Percentiles rank a stretch among this genome's conserved stretches.
Conservation (phyloP, 1,140 invertebrate species). For the Scaptomyza graminum region DNA sequence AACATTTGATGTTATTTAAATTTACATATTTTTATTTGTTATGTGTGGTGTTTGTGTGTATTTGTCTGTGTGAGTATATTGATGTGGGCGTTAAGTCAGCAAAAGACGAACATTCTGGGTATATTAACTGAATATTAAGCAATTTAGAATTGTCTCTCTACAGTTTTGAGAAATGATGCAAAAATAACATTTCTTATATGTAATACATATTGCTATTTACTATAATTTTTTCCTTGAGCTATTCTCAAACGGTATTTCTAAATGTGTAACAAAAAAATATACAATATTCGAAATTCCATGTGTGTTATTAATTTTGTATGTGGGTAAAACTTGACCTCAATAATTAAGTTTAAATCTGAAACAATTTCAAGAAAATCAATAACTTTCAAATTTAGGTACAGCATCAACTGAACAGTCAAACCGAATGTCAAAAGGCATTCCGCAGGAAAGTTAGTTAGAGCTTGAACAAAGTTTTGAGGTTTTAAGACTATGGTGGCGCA, state of each 20-base stretch:
- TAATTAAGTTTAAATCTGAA: not conserved
- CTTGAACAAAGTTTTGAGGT: not conserved
- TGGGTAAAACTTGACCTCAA: not conserved
- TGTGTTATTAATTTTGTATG: not conserved
- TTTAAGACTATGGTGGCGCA: not conserved
- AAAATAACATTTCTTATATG: conserved; percentile 11
- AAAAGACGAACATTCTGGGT: not conserved
- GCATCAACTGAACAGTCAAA: not conserved
- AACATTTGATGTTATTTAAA: not conserved
- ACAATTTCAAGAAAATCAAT: not conserved
- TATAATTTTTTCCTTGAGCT: conserved; percentile 15
- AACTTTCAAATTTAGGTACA: not conserved
- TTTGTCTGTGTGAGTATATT: not conserved
- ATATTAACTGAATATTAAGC: conserved; percentile 32
- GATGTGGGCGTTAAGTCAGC: conserved; percentile 1
- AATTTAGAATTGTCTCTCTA: conserved; percentile 19
- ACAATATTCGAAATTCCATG: conserved; percentile 31
- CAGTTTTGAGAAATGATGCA: not conserved
- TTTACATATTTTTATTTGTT: conserved; percentile 9
- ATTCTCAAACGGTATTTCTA: conserved; percentile 53
- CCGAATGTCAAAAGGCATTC: not conserved
- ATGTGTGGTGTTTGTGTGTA: not conserved
- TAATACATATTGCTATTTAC: conserved; percentile 49
- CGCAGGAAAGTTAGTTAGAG: not conserved
- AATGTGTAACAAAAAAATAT: conserved; percentile 50